Evolutionary conservation across 2,113 vertebrate genomes (phyloP).

Genomic region (Paradoxurus hermaphroditus): DNA sequence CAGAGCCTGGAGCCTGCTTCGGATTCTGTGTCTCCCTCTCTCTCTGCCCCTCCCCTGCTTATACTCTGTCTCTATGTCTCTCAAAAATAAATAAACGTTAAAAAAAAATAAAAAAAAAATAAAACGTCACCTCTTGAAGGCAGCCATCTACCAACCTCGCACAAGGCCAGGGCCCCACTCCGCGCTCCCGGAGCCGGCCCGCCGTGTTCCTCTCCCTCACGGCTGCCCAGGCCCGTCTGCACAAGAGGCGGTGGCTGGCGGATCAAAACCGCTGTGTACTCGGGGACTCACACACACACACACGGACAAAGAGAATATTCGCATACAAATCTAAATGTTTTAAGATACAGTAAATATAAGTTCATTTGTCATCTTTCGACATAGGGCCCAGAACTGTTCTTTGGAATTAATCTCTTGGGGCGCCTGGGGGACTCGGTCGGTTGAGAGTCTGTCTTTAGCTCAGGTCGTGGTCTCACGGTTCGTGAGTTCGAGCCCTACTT

Average conservation of each 20-base stretch:
- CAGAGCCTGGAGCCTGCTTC: too few species aligned
- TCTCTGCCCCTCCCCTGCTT: too few species aligned
- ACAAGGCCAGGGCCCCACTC: not conserved
- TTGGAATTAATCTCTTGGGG: not conserved
- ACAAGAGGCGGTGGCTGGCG: not conserved
- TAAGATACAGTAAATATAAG: not conserved
- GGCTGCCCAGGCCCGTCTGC: rapidly evolving
- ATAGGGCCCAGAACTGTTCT: not conserved
- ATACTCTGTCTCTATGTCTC: too few species aligned
- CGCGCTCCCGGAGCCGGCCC: too few species aligned
- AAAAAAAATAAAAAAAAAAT: too few species aligned
- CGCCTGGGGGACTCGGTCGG: too few species aligned
- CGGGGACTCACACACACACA: not conserved
- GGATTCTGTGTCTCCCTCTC: too few species aligned
- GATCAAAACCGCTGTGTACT: not conserved
- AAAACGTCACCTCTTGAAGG: not conserved
- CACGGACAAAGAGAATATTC: not conserved
- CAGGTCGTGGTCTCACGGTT: too few species aligned
- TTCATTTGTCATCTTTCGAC: not conserved
- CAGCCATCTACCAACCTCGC: not conserved
- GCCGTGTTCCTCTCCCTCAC: not conserved
- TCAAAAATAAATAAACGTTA: too few species aligned
- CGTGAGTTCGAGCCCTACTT: too few species aligned
- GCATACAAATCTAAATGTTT: not conserved
- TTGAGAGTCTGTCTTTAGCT: too few species aligned